phyloP scores from a whole-genome alignment of 1,140 invertebrate genomes.

The Drosophila navojoa region DNA sequence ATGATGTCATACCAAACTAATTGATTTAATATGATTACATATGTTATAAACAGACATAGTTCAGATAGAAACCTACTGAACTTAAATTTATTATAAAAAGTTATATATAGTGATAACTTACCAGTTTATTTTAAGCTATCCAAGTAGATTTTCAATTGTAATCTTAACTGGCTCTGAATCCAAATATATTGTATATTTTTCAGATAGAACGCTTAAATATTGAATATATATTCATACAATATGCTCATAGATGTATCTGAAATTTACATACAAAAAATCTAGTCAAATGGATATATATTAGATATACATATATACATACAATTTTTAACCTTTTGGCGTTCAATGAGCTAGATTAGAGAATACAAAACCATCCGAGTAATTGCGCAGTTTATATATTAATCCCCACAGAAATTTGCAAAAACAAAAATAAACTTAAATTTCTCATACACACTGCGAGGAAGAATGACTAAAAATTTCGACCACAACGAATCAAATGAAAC shows the following conservation, averaged over 20 bases:
- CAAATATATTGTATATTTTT: too few relatives aligned
- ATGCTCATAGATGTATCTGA: too few relatives aligned
- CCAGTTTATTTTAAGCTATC: too few relatives aligned
- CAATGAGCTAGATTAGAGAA: neutral
- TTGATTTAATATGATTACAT: neutral
- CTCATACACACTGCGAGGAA: neutral
- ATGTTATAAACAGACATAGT: neutral
- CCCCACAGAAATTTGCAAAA: neutral
- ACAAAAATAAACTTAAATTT: neutral
- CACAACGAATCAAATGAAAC: constrained; percentile 1
- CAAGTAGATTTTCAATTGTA: too few relatives aligned
- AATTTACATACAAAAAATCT: too few relatives aligned
- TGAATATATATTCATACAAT: too few relatives aligned
- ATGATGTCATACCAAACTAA: constrained; percentile 1
- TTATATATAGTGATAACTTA: neutral
- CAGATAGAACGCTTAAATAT: too few relatives aligned
- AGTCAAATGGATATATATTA: too few relatives aligned
- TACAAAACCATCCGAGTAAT: neutral
- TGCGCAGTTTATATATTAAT: neutral
- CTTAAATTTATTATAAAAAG: neutral
- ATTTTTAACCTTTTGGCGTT: neutral
- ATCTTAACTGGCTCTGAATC: too few relatives aligned
- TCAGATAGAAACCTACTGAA: neutral
- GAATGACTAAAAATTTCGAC: neutral
- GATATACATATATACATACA: too few relatives aligned